A percentile compares a stretch with the other conserved stretches of the same genome.
These are phyloP conservation scores for Phoenicopterus ruber DNA, from an alignment of 2,113 vertebrate genomes.

Conservation along the genomic window DNA sequence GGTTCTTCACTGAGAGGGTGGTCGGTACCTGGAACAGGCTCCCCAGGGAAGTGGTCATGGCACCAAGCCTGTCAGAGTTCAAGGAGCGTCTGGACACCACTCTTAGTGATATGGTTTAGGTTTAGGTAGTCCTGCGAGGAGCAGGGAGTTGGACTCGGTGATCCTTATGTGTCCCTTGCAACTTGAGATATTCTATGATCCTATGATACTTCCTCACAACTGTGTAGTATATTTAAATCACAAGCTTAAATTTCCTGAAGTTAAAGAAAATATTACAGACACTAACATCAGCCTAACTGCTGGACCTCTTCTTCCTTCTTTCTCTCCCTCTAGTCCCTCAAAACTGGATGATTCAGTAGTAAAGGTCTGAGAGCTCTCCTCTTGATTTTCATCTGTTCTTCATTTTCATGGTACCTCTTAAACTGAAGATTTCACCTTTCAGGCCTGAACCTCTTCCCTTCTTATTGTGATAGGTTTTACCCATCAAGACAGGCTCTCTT, in stretches of 20 bases:
- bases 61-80: neutral
- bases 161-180: neutral
- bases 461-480: constrained; percentile 68
- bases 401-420: neutral
- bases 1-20: neutral
- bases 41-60: neutral
- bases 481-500: constrained; percentile 77
- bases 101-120: neutral
- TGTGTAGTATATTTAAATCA: neutral
- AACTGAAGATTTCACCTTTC: neutral
- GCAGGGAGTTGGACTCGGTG: neutral
- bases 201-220: neutral
- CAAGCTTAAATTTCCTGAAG: neutral
- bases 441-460: neutral
- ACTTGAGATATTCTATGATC: neutral
- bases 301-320: neutral
- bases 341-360: neutral
- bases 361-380: neutral
- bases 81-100: neutral
- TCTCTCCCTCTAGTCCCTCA: neutral
- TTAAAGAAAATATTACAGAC: neutral
- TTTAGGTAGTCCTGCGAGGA: neutral
- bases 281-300: neutral
- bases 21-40: neutral
- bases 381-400: neutral